Evolutionary conservation across 2,888 invertebrate species (phyloP), one percentile per base, ranked within the genome.

Genomic region (Nemapogon koenigi): DNA sequence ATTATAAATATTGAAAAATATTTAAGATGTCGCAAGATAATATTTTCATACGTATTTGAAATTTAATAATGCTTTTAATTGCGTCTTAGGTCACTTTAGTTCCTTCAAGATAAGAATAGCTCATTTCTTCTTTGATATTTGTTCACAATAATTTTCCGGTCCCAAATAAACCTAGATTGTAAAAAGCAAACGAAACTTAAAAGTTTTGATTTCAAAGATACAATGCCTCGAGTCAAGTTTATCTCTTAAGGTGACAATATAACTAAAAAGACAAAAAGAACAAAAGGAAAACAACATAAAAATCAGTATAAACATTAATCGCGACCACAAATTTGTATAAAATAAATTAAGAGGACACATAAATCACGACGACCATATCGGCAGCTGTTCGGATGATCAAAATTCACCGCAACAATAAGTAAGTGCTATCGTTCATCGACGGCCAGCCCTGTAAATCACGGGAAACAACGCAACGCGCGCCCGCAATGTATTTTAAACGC

Each of bases 391-490:
- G n/a, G 55, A 51, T 55, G 62, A 65, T 65, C 63, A 56, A 53
- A 49, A 46, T 49, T 44, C 49, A 45, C 55, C 57, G 60, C 55
- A 59, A 68, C 67, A 68, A 66, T 69, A 68, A 68, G 62, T 67
- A 67, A 62, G 55, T 53, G 57, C 52, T 68, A 68, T 68, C 68
- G 53, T 41, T 44, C 53, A 67, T 66, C 66, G 57, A 28, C 44
- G 48, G 50, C 50, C 50, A 44, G 55, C 54, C 50, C 51, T 63
- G 52, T 67, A 66, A 67, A 66, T 67, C 68, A 64, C 59, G 50
- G 27, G 18, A 19, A 19, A 33, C 33, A 33, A 14, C 46, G 56
- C 41, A 45, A 50, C 52, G 58, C 48, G 41, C 57, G 59, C 55
- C 52, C 60, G 55, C 33, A 33, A 19, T 33, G 19, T 19, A 33